phyloP scores from a whole-genome alignment of 2,113 vertebrate genomes.

The Pelecanus crispus region DNA sequence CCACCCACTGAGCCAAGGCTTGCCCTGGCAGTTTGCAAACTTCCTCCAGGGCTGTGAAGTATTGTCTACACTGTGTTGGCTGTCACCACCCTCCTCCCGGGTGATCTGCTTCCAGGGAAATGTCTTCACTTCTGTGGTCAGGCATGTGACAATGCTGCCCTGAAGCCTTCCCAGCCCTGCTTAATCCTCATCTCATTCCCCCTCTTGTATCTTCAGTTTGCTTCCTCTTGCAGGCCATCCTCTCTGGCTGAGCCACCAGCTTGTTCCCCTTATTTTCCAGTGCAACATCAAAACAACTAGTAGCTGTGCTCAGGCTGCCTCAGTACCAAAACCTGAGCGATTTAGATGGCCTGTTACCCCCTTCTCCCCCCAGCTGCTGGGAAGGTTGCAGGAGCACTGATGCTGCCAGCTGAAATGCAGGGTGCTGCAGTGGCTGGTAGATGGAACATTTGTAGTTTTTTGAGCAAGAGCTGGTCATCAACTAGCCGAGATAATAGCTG shows the following conservation, averaged over 20 bases:
- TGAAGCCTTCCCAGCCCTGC: neutral
- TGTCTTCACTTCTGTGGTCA: neutral
- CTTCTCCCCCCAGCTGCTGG: neutral
- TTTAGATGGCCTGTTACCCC: neutral
- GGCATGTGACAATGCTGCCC: neutral
- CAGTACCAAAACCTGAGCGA: neutral
- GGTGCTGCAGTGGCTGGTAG: neutral
- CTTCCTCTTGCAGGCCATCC: neutral
- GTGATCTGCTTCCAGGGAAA: neutral
- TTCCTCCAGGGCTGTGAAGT: neutral
- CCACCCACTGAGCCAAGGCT: neutral
- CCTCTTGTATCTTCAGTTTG: neutral
- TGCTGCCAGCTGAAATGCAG: neutral
- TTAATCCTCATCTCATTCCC: neutral
- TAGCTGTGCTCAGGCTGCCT: neutral
- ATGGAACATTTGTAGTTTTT: neutral
- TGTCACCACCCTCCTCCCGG: neutral
- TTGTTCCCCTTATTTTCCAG: neutral
- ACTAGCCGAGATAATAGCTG: neutral
- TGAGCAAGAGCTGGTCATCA: neutral
- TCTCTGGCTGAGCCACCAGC: neutral
- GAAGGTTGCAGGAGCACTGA: neutral
- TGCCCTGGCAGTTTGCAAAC: neutral
- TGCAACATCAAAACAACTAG: neutral
- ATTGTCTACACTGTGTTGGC: neutral